phyloP scores from a whole-genome alignment of 2,888 invertebrate species.

The Pedicia rivosa region DNA sequence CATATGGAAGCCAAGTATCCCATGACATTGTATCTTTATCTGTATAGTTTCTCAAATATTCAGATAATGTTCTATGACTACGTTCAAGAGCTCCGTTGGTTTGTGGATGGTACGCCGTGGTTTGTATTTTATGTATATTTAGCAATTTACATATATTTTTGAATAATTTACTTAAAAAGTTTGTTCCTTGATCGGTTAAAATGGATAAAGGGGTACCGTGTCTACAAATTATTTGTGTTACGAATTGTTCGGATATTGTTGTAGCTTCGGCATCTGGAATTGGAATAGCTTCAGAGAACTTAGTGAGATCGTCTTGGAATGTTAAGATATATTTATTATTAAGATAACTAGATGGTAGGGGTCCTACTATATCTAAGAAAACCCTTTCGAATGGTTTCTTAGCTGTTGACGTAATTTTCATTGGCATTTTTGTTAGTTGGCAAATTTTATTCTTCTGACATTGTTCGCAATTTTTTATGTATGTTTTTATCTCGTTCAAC shows the following conservation, averaged over 20 bases:
- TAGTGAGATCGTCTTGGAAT: constrained; percentile 20
- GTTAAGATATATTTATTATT: constrained; percentile 23
- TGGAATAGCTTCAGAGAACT: constrained; percentile 18
- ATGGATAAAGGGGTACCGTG: constrained; percentile 1
- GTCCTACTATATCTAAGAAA: constrained; percentile 20
- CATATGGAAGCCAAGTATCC: too few relatives aligned
- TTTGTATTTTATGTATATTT: too few relatives aligned
- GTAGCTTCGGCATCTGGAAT: constrained; percentile 19
- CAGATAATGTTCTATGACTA: too few relatives aligned
- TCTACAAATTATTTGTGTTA: too few relatives aligned
- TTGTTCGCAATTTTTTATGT: constrained; percentile 15
- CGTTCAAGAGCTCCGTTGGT: too few relatives aligned
- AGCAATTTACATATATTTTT: too few relatives aligned
- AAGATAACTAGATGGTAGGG: too few relatives aligned
- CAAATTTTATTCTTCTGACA: constrained; percentile 20
- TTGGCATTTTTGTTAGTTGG: constrained; percentile 14
- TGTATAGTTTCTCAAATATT: too few relatives aligned
- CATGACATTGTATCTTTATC: too few relatives aligned
- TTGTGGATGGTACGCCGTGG: too few relatives aligned
- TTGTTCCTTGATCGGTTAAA: neutral
- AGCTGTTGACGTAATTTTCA: constrained; percentile 19
- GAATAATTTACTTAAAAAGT: constrained; percentile 12
- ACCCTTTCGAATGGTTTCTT: constrained; percentile 16
- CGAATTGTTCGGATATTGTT: constrained; percentile 15
- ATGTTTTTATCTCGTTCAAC: constrained; percentile 11